Conservation (phyloP, 2,888 invertebrate genomes). For the Drosophila recens region DNA sequence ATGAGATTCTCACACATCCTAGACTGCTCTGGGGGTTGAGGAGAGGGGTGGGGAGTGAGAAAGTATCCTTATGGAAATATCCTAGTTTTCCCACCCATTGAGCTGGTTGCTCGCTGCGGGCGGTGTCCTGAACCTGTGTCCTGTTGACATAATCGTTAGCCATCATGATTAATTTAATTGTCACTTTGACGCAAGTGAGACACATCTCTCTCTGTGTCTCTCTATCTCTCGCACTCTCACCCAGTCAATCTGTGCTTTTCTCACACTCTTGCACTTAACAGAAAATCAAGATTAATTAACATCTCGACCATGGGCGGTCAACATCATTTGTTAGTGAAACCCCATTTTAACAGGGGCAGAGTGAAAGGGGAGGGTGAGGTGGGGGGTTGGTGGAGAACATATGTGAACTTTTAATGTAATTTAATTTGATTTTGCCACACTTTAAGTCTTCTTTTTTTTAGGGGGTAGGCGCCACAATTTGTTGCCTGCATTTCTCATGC, state of each 20-base stretch:
- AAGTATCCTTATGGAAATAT: not conserved
- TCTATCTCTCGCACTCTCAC: not conserved
- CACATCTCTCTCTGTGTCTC: constrained; percentile 6
- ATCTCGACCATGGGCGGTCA: constrained; percentile 76
- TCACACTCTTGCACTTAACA: constrained; percentile 14
- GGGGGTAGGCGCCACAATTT: not conserved
- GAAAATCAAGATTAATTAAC: constrained; percentile 80
- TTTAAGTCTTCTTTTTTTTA: constrained; percentile 1
- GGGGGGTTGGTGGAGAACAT: constrained; percentile 24
- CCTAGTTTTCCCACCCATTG: constrained; percentile 4
- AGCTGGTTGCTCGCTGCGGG: constrained; percentile 40
- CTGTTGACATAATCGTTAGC: constrained; percentile 82
- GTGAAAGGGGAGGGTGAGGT: not conserved
- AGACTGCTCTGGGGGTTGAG: not conserved
- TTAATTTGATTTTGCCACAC: constrained; percentile 54
- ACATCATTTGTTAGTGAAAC: constrained; percentile 71
- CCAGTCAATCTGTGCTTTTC: constrained; percentile 6
- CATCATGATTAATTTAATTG: constrained; percentile 83
- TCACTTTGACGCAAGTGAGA: constrained; percentile 77
- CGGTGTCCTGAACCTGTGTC: constrained; percentile 31
- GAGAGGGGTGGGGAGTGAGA: not conserved
- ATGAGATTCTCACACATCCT: constrained; percentile 63
- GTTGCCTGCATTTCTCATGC: constrained; percentile 55
- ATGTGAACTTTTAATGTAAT: constrained; percentile 51
- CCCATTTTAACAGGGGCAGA: not conserved